Evolutionary conservation across 2,797 vertebrate species (phyloP), one percentile per base, ranked within the genome.

Genomic region (Ptychobarbus kaznakovi): DNA sequence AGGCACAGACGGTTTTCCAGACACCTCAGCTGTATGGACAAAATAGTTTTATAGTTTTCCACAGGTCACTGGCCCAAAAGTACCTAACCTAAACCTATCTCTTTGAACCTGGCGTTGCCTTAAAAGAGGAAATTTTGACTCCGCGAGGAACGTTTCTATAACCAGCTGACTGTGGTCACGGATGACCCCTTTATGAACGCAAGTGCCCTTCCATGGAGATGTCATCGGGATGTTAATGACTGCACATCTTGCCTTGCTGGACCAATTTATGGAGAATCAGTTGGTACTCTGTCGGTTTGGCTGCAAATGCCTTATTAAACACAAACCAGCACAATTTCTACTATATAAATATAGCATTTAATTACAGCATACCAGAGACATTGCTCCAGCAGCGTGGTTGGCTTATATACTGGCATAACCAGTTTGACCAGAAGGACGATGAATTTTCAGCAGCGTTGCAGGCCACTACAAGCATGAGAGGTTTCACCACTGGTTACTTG

Each of bases 221-320:
- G 70, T 69, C 66, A 63, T 65, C 44, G 72, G 74, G 51, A 84
- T 84, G 81, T 56, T 68, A 53, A 86, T 69, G 58, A 69, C 66
- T 63, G 32, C 16, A 40, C 65, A 38, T 79, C 58, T 63, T 68
- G 77, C 76, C 69, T 81, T 74, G 82, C 83, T 86, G 87, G 73
- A 87, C 80, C 80, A 75, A 81, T 88, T 81, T 87, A 74, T 46
- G 78, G 78, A 74, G 83, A 82, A 88, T 86, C 77, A 66, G 81
- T 78, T 72, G 76, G 40, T 38, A 78, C 65, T 63, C 32, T 63
- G 18, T 82, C 35, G 82, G 76, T 82, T 70, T 86, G 79, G 74
- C 77, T 42, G 40, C 82, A 81, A 61, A 81, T 69, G 51, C 51
- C 66, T 83, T 81, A 69, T 76, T 84, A 85, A 87, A 87, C 16